Evolutionary conservation across 2,113 vertebrate species (phyloP).

Genomic region (Potamarius usumacintae): DNA sequence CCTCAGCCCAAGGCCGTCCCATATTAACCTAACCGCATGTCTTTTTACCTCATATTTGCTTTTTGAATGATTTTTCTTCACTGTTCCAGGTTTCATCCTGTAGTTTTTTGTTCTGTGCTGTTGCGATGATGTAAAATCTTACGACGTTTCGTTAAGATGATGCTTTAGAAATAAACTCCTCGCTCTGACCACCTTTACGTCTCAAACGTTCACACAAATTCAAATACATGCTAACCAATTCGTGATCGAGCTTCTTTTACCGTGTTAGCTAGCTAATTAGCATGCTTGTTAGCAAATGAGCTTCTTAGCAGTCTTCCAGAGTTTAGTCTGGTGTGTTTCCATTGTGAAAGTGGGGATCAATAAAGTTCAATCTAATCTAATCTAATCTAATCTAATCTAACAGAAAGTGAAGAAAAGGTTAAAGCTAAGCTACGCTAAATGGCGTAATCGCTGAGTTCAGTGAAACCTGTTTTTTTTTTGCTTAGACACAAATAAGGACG

Average conservation of each 20-base stretch:
- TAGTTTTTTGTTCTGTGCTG: no score
- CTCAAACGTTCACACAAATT: neutral
- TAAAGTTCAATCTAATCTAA: neutral
- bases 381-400: neutral
- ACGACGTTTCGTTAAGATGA: neutral
- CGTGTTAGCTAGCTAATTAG: neutral
- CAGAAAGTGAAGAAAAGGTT: neutral
- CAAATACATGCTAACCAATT: no score
- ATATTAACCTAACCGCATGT: neutral
- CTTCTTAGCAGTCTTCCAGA: neutral
- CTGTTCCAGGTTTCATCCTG: no score
- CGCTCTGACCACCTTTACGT: neutral
- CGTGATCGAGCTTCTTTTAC: neutral
- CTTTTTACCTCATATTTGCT: neutral
- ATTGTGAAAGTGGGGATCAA: neutral
- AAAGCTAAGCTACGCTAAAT: neutral
- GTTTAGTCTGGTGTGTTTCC: neutral
- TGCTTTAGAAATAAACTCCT: neutral
- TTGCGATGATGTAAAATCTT: neutral
- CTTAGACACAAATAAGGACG: no score
- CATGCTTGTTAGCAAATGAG: neutral
- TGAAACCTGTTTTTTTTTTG: no score
- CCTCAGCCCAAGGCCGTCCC: no score
- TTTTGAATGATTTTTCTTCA: neutral
- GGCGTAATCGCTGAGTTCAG: no score